Conservation (phyloP, 2,113 vertebrate species). For the Syngnathus floridae region DNA sequence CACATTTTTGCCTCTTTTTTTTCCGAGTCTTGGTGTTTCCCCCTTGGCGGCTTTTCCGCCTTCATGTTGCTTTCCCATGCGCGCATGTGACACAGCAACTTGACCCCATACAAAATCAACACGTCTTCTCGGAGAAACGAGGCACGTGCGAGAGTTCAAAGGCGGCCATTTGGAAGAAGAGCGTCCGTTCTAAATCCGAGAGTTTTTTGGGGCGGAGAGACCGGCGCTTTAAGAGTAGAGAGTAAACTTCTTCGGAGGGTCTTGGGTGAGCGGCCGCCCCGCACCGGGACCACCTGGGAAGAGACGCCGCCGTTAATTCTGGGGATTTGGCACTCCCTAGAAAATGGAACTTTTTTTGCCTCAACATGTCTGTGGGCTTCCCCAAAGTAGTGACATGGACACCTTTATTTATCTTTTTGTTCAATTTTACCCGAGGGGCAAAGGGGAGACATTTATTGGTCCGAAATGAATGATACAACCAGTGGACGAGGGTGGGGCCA, state of each 20-base stretch:
- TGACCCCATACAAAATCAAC: constrained; percentile 33
- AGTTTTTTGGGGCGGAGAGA: not conserved
- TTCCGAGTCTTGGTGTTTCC: not conserved
- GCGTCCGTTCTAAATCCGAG: constrained; percentile 8
- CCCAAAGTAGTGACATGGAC: not conserved
- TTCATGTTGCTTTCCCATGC: not conserved
- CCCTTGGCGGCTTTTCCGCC: not conserved
- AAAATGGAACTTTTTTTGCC: not conserved
- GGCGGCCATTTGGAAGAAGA: constrained; percentile 20
- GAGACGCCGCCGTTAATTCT: not conserved
- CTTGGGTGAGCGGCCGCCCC: not conserved
- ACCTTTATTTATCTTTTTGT: not conserved
- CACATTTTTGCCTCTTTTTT: not conserved
- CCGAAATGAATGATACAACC: too few species aligned
- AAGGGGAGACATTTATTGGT: not conserved
- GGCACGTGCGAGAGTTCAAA: not conserved
- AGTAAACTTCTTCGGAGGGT: not conserved
- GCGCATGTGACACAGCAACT: not conserved
- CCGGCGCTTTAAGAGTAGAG: not conserved
- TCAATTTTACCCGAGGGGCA: not conserved
- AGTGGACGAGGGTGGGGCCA: too few species aligned
- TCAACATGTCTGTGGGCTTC: not conserved
- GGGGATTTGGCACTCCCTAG: not conserved
- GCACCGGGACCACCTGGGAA: not conserved
- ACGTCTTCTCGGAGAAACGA: constrained; percentile 4